Evolutionary conservation across 2,113 vertebrate species (phyloP), one percentile per base, ranked within the genome.

Genomic region (Puffinus mauretanicus): DNA sequence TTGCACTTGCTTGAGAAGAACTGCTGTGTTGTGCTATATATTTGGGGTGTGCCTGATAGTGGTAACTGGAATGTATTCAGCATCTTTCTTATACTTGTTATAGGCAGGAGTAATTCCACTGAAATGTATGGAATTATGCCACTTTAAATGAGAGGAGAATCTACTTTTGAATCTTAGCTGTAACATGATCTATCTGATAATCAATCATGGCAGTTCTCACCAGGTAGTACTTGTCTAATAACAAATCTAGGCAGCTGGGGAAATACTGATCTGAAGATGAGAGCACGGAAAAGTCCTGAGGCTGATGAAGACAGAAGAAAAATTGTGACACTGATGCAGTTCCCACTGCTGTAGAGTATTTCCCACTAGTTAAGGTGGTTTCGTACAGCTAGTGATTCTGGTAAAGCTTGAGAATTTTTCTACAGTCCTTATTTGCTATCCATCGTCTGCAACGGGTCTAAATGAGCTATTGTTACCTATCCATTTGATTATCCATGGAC

Each of bases 361-460:
- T 94, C 25, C 24, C 32, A n/a, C 20, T 81, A 42, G 42, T 73
- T 81, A 18, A 13, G 12, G 42, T n/a, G 29, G 29, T 71, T 94
- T 83, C 32, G 25, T 55, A 32, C 8, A 73, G 22, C 17, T 78
- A 10, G 22, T 38, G 26, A 30, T 58, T 70, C 47, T 88, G 19
- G 27, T 38, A 67, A 90, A 78, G 20, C 22, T 42, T 47, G 44
- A 65, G 34, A 86, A 77, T 73, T 78, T 78, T 15, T 58, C 51
- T 70, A 2, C 32, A 24, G 25, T 55, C n/a, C 3, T 14, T 64
- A 25, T 24, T 92, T 91, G 29, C 17, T 42, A 2, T 57, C 18
- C 9, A 19, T 46, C 0, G 0, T 62, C 65, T 77, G 17, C 1
- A 2, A 3, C 2, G 3, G 14, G 14, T 66, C 22, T 70, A 29